Base-by-base conservation (phyloP, 1,140 invertebrate species). In the Rhopalosiphum maidis region DNA sequence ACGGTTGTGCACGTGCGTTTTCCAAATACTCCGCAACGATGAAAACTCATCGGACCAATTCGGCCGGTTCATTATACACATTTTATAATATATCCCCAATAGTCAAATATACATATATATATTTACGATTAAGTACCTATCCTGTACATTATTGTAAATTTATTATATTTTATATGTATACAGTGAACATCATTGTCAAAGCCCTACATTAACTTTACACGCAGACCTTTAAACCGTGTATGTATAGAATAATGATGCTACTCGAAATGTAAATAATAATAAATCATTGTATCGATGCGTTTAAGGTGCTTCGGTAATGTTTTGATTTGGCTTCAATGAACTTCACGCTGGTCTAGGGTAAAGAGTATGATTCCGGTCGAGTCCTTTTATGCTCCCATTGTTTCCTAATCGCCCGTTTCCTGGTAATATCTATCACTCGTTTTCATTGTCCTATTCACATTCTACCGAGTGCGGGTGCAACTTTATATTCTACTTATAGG, bases 331-430 rank as follows among this genome's bases (percentile, higher is more conserved):
- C 87, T 89, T 90, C 51, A 60, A 41, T 90, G 54, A 90, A 90
- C 51, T 90, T 90, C 88, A 90, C 88, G 88, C 88, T 35, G 35
- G 88, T 90, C 55, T 90, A 7, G 48, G 48, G 48, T 54, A 60
- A 90, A 90, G 35, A 90, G 88, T 90, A 90, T 90, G 88, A 90
- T 90, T 90, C 88, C 88, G 88, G 88, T 60, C 88, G 54, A 43
- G 88, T 90, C 88, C 54, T 90, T 60, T 90, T 90, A 60, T 46
- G 51, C 88, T 90, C 88, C 54, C 54, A 60, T 90, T 90, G 88
- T 90, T 90, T 90, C 88, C 88, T 90, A 90, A 90, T 90, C 88
- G 88, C 41, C 55, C 37, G 54, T 90, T 90, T 90, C 88, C 88
- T 60, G 88, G 22, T 43, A 90, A 60, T 90, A 90, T 90, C 54